Conservation (phyloP, 1,140 invertebrate species). For the Leptopilina boulardi region DNA sequence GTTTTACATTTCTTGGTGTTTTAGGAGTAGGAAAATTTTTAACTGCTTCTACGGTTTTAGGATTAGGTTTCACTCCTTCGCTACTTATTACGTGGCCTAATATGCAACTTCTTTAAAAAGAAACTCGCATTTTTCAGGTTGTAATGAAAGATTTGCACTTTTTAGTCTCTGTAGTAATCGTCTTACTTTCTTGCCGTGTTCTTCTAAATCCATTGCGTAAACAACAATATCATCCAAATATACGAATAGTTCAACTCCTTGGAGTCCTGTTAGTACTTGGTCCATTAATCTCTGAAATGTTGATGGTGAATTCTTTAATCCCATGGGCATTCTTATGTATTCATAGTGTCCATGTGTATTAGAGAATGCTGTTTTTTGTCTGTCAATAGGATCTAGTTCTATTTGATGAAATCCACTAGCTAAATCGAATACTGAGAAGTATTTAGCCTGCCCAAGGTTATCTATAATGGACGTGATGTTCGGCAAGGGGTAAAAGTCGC, state of each 20-base stretch:
- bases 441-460: no score
- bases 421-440: no score
- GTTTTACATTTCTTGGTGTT: conserved; percentile 1
- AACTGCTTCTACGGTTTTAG: conserved; percentile 7
- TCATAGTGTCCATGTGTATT: no score
- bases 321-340: no score
- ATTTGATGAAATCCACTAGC: no score
- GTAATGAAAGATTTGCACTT: background rate
- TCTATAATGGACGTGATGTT: no score
- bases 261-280: background rate
- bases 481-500: no score
- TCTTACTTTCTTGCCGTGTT: conserved; percentile 28
- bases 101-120: no score
- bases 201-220: background rate
- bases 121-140: conserved; percentile 32
- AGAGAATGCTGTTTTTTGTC: no score
- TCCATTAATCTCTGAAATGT: background rate
- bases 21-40: conserved; percentile 17
- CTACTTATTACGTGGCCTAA: background rate
- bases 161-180: background rate
- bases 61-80: background rate
- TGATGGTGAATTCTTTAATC: no score
- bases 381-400: no score
- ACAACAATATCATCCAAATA: conserved; percentile 37
- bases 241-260: background rate